Conservation (phyloP, 1,140 invertebrate species). For the Oryctes rhinoceros region DNA sequence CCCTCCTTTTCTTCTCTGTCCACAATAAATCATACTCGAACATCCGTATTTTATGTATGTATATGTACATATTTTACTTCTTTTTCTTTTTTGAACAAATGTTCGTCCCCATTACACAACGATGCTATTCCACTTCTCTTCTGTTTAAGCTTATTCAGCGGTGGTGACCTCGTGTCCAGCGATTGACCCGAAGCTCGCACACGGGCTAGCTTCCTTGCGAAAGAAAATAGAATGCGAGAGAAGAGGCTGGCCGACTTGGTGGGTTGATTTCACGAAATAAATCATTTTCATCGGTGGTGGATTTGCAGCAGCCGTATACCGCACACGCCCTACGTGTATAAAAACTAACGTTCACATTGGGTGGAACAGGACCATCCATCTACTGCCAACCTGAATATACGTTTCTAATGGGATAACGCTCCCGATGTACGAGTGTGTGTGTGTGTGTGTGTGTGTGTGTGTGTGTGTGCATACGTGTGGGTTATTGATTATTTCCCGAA, state of each 20-base stretch:
- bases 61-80: no score
- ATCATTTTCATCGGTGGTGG: constrained; percentile 37
- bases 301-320: not conserved
- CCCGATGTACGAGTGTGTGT: not conserved
- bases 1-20: no score
- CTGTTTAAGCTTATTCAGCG: not conserved
- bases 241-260: not conserved
- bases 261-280: constrained; percentile 40
- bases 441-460: not conserved
- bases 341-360: constrained; percentile 42
- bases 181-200: not conserved
- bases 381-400: constrained; percentile 41
- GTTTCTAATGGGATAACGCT: constrained; percentile 35
- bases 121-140: not conserved
- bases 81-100: not conserved
- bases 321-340: constrained; percentile 12
- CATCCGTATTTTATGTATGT: no score
- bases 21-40: no score
- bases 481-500: constrained; percentile 41
- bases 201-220: not conserved
- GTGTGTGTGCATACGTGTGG: not conserved
- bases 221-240: not conserved
- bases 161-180: not conserved
- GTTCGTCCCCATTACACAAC: not conserved
- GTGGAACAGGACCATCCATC: constrained; percentile 42